These are phyloP conservation scores for Epiblema foenella DNA, from an alignment of 2,888 invertebrate species.

Conservation along the genomic window DNA sequence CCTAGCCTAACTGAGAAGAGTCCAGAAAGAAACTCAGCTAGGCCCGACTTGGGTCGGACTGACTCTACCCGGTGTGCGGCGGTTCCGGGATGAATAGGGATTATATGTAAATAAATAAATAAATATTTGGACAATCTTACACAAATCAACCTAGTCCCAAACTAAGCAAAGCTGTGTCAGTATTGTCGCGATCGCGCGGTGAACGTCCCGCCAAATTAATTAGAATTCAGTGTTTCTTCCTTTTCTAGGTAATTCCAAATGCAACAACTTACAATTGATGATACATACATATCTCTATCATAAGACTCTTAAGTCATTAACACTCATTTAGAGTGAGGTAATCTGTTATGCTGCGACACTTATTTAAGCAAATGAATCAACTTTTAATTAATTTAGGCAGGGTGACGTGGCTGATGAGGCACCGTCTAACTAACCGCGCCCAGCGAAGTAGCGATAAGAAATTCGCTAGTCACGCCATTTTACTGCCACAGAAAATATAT, in stretches of 20 bases:
- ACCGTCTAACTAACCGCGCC: constrained; percentile 29
- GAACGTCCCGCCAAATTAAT: no score
- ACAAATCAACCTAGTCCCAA: no score
- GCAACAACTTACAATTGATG: background rate
- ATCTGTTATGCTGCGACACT: constrained; percentile 1
- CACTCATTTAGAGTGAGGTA: background rate
- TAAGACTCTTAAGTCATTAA: background rate
- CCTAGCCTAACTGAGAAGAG: no score
- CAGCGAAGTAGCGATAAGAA: constrained; percentile 35
- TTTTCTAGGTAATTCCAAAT: background rate
- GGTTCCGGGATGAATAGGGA: no score
- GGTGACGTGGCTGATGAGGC: constrained; percentile 26
- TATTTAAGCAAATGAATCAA: constrained; percentile 31
- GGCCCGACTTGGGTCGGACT: no score
- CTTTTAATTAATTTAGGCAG: constrained; percentile 33
- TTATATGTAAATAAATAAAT: no score
- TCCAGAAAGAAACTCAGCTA: no score
- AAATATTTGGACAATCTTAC: no score
- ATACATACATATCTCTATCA: background rate
- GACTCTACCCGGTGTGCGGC: no score
- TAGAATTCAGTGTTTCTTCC: no score
- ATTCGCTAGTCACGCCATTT: constrained; percentile 21
- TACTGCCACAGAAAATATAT: background rate
- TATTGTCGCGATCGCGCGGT: no score
- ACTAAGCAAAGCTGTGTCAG: no score